These are phyloP conservation scores for Trinectes maculatus DNA, from an alignment of 2,113 vertebrate genomes.

Conservation along the genomic window DNA sequence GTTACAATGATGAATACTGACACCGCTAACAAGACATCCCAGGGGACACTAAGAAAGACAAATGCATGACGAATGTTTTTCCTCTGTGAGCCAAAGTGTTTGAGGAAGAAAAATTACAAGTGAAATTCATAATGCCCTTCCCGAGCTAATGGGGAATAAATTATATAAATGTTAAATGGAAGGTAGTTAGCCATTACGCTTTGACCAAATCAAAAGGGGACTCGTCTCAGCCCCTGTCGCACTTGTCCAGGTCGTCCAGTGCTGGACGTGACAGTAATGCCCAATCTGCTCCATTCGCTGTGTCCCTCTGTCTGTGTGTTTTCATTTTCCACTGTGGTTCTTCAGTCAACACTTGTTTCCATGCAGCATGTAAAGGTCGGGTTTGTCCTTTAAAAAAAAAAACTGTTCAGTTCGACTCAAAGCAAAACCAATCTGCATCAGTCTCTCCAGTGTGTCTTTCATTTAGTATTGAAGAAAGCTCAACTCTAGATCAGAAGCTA, in stretches of 20 bases:
- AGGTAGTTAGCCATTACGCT: conserved; percentile 43
- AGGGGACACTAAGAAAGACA: conserved; percentile 61
- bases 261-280: conserved; percentile 55
- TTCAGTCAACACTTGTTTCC: conserved; percentile 44
- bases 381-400: conserved; percentile 1
- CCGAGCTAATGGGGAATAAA: conserved; percentile 61
- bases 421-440: conserved; percentile 12
- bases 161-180: conserved; percentile 58
- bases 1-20: conserved; percentile 57
- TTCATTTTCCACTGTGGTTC: conserved; percentile 36
- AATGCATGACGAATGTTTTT: conserved; percentile 52
- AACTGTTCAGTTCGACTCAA: conserved; percentile 17
- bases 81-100: conserved; percentile 49
- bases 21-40: conserved; percentile 49
- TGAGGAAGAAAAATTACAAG: conserved; percentile 52
- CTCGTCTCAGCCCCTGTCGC: conserved; percentile 40
- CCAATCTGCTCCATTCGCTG: conserved; percentile 17
- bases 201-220: conserved; percentile 63
- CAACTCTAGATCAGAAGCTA: conserved; percentile 49
- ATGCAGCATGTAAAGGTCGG: conserved; percentile 24
- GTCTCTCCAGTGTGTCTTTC: conserved; percentile 35
- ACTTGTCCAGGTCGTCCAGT: conserved; percentile 34
- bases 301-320: neutral
- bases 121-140: conserved; percentile 48
- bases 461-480: conserved; percentile 18